phyloP scores from a whole-genome alignment of 1,140 invertebrate genomes.

The Palaemon carinicauda region DNA sequence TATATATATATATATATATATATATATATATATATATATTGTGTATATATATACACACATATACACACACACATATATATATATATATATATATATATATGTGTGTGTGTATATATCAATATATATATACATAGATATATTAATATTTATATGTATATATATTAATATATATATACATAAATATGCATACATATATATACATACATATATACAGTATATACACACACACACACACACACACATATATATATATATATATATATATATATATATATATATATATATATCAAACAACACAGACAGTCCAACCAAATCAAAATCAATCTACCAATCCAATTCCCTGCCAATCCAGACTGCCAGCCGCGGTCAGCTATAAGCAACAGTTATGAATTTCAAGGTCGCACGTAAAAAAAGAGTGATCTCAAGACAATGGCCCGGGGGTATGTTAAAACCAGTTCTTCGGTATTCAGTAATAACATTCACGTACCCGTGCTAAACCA shows the following conservation, averaged over 20 bases:
- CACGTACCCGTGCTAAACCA: no score
- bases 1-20: no score
- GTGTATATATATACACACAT: not conserved
- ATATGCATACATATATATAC: no score
- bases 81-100: not conserved
- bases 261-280: no score
- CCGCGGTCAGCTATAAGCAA: not conserved
- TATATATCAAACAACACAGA: no score
- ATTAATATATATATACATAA: not conserved
- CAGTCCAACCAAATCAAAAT: no score
- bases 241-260: no score
- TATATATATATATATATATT: no score
- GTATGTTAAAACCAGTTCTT: not conserved
- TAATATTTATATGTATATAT: not conserved
- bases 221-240: no score
- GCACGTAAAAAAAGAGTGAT: not conserved
- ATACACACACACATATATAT: not conserved
- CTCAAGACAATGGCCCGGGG: not conserved
- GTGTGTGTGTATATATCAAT: not conserved
- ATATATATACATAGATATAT: constrained; percentile 3
- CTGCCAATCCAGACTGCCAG: not conserved
- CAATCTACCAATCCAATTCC: no score
- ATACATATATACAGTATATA: no score
- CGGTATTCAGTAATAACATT: not conserved
- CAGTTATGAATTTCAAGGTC: constrained; percentile 12